Percentiles rank a stretch among this genome's conserved stretches.
phyloP scores from a whole-genome alignment of 2,888 invertebrate genomes.

The Drosophila kokeensis region DNA sequence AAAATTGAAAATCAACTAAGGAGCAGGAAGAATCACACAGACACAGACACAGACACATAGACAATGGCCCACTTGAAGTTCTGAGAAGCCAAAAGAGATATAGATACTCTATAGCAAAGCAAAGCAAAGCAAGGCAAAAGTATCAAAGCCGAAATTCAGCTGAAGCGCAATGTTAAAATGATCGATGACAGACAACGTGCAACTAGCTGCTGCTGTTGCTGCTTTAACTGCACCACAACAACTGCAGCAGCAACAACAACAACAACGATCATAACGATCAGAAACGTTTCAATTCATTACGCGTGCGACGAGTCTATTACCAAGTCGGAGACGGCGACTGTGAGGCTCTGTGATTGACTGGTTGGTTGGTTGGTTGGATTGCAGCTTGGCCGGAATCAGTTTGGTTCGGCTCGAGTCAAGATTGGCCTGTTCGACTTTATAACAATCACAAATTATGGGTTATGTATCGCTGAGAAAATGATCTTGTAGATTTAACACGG shows the following conservation, averaged over 20 bases:
- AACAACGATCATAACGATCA: slow-evolving; percentile 40
- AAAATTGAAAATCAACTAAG: slow-evolving; percentile 63
- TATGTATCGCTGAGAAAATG: slow-evolving; percentile 68
- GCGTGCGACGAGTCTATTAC: slow-evolving; percentile 79
- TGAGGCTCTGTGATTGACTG: slow-evolving; percentile 50
- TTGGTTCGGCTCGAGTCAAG: slow-evolving; percentile 30
- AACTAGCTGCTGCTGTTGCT: slow-evolving; percentile 19
- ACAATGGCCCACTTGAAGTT: slow-evolving; percentile 61
- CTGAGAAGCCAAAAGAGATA: slow-evolving; percentile 40
- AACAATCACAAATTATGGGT: slow-evolving; percentile 80
- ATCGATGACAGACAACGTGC: slow-evolving; percentile 44
- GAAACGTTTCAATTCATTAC: slow-evolving; percentile 80
- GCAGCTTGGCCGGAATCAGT: slow-evolving; percentile 1
- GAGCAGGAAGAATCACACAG: slow-evolving; percentile 9
- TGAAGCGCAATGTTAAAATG: slow-evolving; percentile 51
- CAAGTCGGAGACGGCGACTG: slow-evolving; percentile 27
- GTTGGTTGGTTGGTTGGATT: slow-evolving; percentile 13
- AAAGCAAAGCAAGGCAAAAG: neutral
- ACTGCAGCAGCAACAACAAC: slow-evolving; percentile 3
- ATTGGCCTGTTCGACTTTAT: slow-evolving; percentile 73
- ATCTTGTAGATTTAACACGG: slow-evolving; percentile 82
- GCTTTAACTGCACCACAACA: slow-evolving; percentile 12
- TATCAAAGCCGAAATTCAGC: slow-evolving; percentile 40
- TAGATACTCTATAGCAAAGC: neutral
- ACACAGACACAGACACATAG: slow-evolving; percentile 11